Evolutionary conservation across 2,888 invertebrate species (phyloP), one percentile per base, ranked within the genome.

Genomic region (Epiblema foenella): DNA sequence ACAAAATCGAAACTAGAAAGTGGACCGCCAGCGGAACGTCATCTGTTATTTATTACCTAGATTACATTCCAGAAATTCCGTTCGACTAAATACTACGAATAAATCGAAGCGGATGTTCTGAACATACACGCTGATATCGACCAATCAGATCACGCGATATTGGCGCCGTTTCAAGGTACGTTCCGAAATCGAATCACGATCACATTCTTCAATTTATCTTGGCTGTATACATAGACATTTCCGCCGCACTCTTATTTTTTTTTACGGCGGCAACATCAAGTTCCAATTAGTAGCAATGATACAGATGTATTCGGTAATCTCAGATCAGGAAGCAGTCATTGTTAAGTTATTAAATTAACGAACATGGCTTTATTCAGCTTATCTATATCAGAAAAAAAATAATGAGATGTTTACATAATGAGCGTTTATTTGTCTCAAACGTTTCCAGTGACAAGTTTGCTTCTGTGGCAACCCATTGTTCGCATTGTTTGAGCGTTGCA

Each of bases 241-340:
- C 91, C 91, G 90, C 88, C 88, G 91, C 85, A 76, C 63, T 78
- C 86, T 83, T 75, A 74, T 85, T 85, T 84, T 76, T 75, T 78
- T 82, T 83, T 73, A 60, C 69, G 71, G 72, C 76, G 79, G 75
- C 76, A 76, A 78, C 74, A 75, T 81, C 73, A 72, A 77, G 74
- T 75, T 71, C 81, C 88, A 90, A 91, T 90, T 89, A 91, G 81
- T 77, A 76, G 78, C 81, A 82, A 86, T 91, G 90, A 91, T 86
- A 84, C 82, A 83, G 79, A 85, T 77, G 84, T 80, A 77, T 79
- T 77, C 78, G 76, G 81, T 80, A 82, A 80, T 85, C 81, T 80
- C 80, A 74, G 78, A 74, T 74, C 76, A 81, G 69, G 75, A 81
- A 81, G 75, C 18, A 69, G n/a, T n/a, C n/a, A 69, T 69, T 69